These are phyloP conservation scores for Melanerpes formicivorus DNA, from an alignment of 2,113 vertebrate genomes.

Conservation along the genomic window DNA sequence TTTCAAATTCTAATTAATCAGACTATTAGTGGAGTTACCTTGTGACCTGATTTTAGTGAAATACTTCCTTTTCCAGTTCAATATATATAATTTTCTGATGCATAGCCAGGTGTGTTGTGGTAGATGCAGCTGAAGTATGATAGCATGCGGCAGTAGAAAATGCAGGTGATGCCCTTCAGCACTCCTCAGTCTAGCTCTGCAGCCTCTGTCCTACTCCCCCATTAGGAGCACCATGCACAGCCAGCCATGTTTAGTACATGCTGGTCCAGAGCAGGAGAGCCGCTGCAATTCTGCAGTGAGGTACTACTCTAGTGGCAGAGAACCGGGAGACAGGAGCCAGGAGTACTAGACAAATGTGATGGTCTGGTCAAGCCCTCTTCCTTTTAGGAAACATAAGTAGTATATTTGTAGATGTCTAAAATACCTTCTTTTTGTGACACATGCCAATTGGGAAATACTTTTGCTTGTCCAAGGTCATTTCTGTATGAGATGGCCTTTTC, in stretches of 20 bases:
- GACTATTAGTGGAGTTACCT: neutral
- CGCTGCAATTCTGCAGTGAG: neutral
- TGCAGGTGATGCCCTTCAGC: neutral
- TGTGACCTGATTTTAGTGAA: neutral
- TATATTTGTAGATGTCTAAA: neutral
- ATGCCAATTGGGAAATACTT: neutral
- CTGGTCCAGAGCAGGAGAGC: neutral
- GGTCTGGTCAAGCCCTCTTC: neutral
- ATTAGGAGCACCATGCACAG: neutral
- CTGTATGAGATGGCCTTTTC: neutral
- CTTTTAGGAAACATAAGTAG: neutral
- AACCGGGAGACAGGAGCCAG: neutral
- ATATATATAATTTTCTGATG: neutral
- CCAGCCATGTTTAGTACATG: neutral
- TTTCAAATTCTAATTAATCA: neutral
- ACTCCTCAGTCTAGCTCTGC: neutral
- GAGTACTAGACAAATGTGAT: neutral
- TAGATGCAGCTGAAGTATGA: neutral
- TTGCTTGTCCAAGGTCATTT: neutral
- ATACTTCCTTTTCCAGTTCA: neutral
- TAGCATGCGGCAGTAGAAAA: neutral
- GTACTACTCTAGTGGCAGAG: neutral
- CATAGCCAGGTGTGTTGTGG: fast-evolving
- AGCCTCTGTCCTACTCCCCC: neutral
- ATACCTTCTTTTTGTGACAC: neutral